phyloP scores from a whole-genome alignment of 2,797 vertebrate genomes.

The Clarias platycephalus region DNA sequence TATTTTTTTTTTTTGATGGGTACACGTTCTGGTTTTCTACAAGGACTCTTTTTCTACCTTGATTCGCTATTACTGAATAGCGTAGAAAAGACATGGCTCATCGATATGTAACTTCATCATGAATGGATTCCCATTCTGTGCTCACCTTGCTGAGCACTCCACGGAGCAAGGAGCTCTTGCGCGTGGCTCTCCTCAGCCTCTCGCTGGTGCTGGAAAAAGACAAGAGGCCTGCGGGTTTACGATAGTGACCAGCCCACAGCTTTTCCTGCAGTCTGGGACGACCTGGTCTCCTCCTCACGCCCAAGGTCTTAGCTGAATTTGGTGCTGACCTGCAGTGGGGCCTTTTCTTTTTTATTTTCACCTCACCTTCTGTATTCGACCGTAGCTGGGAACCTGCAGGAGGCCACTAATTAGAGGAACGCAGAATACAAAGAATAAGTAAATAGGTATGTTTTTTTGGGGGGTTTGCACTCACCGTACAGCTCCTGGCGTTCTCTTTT shows the following conservation, averaged over 20 bases:
- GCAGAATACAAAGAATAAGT: not conserved
- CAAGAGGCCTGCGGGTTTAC: constrained; percentile 68
- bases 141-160: constrained; percentile 75
- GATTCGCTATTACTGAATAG: not conserved
- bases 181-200: constrained; percentile 85
- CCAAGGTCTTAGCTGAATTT: constrained; percentile 61
- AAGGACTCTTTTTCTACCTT: not conserved
- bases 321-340: constrained; percentile 71
- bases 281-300: constrained; percentile 74
- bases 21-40: not conserved
- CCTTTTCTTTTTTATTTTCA: constrained; percentile 88
- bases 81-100: not conserved
- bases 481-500: constrained; percentile 93
- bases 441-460: not conserved
- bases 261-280: constrained; percentile 74
- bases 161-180: constrained; percentile 84
- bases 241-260: constrained; percentile 71
- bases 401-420: not conserved
- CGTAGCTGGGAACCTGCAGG: constrained; percentile 69
- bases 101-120: not conserved
- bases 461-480: constrained; percentile 75
- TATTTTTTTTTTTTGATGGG: not conserved
- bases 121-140: not conserved
- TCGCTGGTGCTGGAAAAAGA: constrained; percentile 76
- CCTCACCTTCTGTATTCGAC: constrained; percentile 79